Evolutionary conservation across 2,888 invertebrate genomes (phyloP), one percentile per base, ranked within the genome.

Genomic region (Epiblema foenella): DNA sequence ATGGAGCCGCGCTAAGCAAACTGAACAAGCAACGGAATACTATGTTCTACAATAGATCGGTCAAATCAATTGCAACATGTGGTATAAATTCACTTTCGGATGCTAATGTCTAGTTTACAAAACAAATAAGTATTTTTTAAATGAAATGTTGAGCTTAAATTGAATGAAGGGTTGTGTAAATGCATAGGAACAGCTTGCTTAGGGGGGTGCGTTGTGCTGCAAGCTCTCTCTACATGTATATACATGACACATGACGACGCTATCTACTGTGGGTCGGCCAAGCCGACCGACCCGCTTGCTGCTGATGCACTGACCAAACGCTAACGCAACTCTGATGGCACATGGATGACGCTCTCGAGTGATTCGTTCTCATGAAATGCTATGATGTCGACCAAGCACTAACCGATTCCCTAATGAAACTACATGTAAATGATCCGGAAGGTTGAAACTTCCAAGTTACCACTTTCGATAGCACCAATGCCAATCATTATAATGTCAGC

Each of bases 1-100:
- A 84, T 84, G 81, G 82, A 79, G 81, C 83, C 84, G 82, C 88
- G 84, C 91, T 89, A 91, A 92, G 92, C 93, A 90, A 91, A 88
- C 91, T 89, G 84, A 80, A 72, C 49, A 75, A 70, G 70, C 71
- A 57, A 70, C 51, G 24, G 17, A 58, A 69, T n/a, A 65, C 9
- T 39, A 68, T 37, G 52, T 20, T 39, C 65, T 70, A 70, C 58
- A 12, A 15, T 67, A 49, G 46, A 59, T 18, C 24, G 46, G 33
- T 42, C 42, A 12, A 20, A 24, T n/a, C n/a, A 62, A 24, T 51
- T n/a, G 62, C 9, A n/a, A 52, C 15, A 54, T n/a, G 17, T 46
- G 5, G 11, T 56, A 24, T 37, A 52, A 46, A 54, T 20, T 33
- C 33, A 58, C 42, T 49, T 65, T 37, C 65, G 46, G 15, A 60